Evolutionary conservation across 1,140 invertebrate genomes (phyloP), one percentile per base, ranked within the genome.

Genomic region (Littorina saxatilis): DNA sequence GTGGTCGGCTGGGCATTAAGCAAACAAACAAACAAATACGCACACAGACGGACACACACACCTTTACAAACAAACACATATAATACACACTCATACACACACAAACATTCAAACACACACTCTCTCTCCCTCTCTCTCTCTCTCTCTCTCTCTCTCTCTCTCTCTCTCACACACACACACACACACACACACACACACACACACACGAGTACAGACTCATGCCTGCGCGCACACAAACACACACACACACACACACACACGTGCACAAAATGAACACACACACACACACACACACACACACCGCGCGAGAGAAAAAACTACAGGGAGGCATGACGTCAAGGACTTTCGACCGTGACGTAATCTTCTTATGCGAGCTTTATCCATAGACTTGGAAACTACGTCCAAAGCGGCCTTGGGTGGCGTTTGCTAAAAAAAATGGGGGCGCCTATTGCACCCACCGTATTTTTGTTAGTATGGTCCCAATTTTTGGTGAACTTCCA

Each of bases 181-280:
- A 27, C n/a, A 58, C 55, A 11, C 55, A 11, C 55, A 11, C 55
- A 11, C 55, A 11, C 55, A 11, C 55, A 58, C 55, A 11, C 23
- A 58, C 55, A 58, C 55, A 58, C 55, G n/a, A 9, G n/a, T 23
- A 58, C 55, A 58, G 9, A 58, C 55, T 23, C 55, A 58, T 23
- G 4, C 55, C 9, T 23, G 4, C 55, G n/a, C 55, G 4, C 55
- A 58, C 55, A 58, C 55, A 58, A 9, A 58, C 55, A 58, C 55
- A 58, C 55, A 58, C 55, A 58, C 55, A 58, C 55, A 11, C 55
- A 58, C 55, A 58, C 55, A 58, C 55, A 58, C 55, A 58, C 55
- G n/a, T 23, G n/a, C 7, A 58, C 7, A 58, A n/a, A n/a, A n/a
- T n/a, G n/a, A n/a, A 58, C 55, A 11, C 55, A 58, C 55, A 58